Conservation (phyloP, 2,888 invertebrate species). For the Erebia epiphron region DNA sequence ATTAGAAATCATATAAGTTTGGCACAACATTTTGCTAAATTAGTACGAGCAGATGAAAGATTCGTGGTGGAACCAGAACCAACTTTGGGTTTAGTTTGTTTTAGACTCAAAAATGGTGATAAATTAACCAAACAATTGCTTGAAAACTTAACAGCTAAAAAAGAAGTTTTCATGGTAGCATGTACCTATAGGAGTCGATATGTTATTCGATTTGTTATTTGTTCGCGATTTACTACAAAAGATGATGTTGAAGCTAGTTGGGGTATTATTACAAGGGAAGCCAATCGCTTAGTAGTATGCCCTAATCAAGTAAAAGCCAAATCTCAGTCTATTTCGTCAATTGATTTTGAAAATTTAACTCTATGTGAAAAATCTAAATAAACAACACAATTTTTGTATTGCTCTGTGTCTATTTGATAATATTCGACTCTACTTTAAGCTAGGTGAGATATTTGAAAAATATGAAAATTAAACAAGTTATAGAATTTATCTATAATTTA, state of each 20-base stretch:
- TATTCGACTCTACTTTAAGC: not conserved
- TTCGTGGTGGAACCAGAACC: constrained; percentile 91
- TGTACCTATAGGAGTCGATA: constrained; percentile 86
- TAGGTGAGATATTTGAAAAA: not conserved
- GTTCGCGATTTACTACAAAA: constrained; percentile 87
- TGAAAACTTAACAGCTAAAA: constrained; percentile 88
- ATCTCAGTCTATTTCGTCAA: constrained; percentile 49
- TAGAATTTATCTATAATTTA: not conserved
- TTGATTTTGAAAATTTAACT: constrained; percentile 60
- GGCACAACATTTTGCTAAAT: constrained; percentile 90
- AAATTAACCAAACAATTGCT: constrained; percentile 87
- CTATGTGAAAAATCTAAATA: constrained; percentile 70
- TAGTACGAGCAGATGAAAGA: constrained; percentile 86
- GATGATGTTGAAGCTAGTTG: constrained; percentile 89
- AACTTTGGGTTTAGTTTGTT: constrained; percentile 93
- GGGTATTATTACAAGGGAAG: constrained; percentile 85
- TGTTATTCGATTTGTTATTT: constrained; percentile 91
- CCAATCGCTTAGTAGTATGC: constrained; percentile 62
- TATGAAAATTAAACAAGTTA: constrained; percentile 2
- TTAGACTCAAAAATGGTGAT: constrained; percentile 90
- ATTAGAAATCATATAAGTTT: constrained; percentile 89
- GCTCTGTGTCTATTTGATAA: not conserved
- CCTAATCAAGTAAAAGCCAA: constrained; percentile 55
- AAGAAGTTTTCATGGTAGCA: constrained; percentile 92
- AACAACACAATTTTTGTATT: not conserved